phyloP scores from a whole-genome alignment of 2,797 vertebrate genomes.

The Poecilia picta region DNA sequence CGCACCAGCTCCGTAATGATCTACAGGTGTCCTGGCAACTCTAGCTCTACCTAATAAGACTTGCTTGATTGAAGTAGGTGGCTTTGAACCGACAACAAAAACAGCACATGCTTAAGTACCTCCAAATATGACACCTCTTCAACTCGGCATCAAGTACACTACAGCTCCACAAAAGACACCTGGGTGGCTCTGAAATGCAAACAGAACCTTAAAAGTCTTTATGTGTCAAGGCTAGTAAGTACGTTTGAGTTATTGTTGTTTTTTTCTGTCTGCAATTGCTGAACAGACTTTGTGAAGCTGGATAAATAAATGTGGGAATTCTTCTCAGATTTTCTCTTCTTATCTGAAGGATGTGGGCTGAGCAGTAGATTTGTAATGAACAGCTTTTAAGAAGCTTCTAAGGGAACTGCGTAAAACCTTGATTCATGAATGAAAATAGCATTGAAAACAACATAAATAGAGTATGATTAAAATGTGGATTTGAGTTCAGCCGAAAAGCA shows the following conservation, averaged over 20 bases:
- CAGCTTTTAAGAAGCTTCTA: slow-evolving; percentile 27
- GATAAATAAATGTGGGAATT: slow-evolving; percentile 70
- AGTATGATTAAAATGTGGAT: background rate
- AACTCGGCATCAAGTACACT: slow-evolving; percentile 76
- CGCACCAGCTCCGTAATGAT: slow-evolving; percentile 62
- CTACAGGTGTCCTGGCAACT: slow-evolving; percentile 79
- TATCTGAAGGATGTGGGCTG: slow-evolving; percentile 48
- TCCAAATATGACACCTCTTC: slow-evolving; percentile 79
- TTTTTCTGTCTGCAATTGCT: slow-evolving; percentile 59
- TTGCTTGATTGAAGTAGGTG: slow-evolving; percentile 71
- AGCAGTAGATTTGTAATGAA: slow-evolving; percentile 39
- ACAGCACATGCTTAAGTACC: slow-evolving; percentile 73
- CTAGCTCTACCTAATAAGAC: slow-evolving; percentile 73
- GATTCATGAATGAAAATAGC: slow-evolving; percentile 23
- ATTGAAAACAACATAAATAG: slow-evolving; percentile 16
- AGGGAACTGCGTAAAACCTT: slow-evolving; percentile 12
- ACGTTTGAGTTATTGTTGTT: slow-evolving; percentile 60
- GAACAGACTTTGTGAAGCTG: slow-evolving; percentile 50
- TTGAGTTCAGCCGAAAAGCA: background rate
- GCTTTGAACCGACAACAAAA: slow-evolving; percentile 79
- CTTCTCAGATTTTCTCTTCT: slow-evolving; percentile 55
- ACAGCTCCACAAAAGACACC: slow-evolving; percentile 75
- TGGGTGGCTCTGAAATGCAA: slow-evolving; percentile 78
- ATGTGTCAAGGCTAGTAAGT: slow-evolving; percentile 69
- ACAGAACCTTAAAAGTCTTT: slow-evolving; percentile 72